Base-by-base conservation (phyloP, 2,797 vertebrate genomes). In the Pseudocheirus occidentalis region DNA sequence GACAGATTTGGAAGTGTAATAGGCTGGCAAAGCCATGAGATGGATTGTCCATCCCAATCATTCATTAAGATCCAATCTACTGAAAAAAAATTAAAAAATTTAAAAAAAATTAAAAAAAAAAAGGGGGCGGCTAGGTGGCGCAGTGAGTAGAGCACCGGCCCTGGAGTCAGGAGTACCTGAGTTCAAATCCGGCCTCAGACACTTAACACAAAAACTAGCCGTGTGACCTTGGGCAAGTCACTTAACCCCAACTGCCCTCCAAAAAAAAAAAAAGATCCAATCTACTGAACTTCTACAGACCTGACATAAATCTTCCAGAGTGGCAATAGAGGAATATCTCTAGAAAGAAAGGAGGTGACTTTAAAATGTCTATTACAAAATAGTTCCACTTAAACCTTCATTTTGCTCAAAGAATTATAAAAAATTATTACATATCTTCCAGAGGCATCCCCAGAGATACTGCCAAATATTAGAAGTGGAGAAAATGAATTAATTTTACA, bases 401-500 rank as follows among this genome's bases (percentile, higher is more conserved):
- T 73, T 91, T 50, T 11, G 56, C 81, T 94, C 95, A 96, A 57
- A 13, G 34, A 97, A 97, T 95, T 73, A 93, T 50, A 89, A 31
- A 92, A 95, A 93, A 92, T 95, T 94, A 93, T 94, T 95, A 50
- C 93, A 93, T 73, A 96, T 96, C 96, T 98, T 98, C 92, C 94
- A 96, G 97, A 54, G 57, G 54, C 95, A 95, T 97, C 98, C 92
- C 96, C 95, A 97, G 53, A 95, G 97, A 93, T 91, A 95, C 94
- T 95, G 89, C 96, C 97, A 95, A 97, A 97, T 97, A 96, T 91
- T 95, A 56, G 95, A 95, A 96, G 97, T 97, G 95, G 97, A 97
- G 93, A 94, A 97, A 98, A 96, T 91, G 90, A 24, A 81, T 95
- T 96, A 97, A 3, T 97, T 97, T 95, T 50, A 87, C 40, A 50